Evolutionary conservation across 2,888 invertebrate species (phyloP), one percentile per base, ranked within the genome.

Genomic region (Malthinus seriepunctatus): DNA sequence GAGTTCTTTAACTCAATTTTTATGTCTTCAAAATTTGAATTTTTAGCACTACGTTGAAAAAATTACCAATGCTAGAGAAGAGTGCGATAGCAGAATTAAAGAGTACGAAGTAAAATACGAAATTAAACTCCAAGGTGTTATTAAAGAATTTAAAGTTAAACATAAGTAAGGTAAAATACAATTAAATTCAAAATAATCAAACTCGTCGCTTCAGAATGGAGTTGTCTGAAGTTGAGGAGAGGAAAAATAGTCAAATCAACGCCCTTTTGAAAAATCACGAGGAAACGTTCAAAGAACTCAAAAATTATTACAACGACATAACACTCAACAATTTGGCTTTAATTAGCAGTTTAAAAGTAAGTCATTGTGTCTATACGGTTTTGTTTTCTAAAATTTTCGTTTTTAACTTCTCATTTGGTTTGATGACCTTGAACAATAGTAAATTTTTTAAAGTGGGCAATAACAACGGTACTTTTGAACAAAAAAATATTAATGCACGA

Each of bases 251-350:
- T 49, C 95, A 95, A 74, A 86, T 96, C 4, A 85, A 88, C 8
- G 88, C 88, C 34, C 78, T 97, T 57, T 91, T 92, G 63, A 82
- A 85, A 34, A 87, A 90, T 71, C 95, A 97, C 72, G 93, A 94
- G 64, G 86, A 86, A 67, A 89, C 93, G 0, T 94, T 95, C 74
- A 84, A 87, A 39, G 93, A 96, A 75, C 88, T 97, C 80, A 96
- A 95, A 76, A 92, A 90, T 77, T 97, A 96, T 79, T 97, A 96
- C 73, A 95, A 95, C 71, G 95, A 96, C 71, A 95, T 97, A 51
- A 95, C 95, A 0, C 81, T 95, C n/a, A 96, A 96, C 76, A 97
- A 97, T 79, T 82, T 97, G 64, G 92, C 94, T 0, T 80, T 97
- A 2, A 96, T 97, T 60, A 91, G 91, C 74, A 91, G 91, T 67